Base-by-base conservation (phyloP, 2,113 vertebrate genomes). In the Poeciliopsis occidentalis region DNA sequence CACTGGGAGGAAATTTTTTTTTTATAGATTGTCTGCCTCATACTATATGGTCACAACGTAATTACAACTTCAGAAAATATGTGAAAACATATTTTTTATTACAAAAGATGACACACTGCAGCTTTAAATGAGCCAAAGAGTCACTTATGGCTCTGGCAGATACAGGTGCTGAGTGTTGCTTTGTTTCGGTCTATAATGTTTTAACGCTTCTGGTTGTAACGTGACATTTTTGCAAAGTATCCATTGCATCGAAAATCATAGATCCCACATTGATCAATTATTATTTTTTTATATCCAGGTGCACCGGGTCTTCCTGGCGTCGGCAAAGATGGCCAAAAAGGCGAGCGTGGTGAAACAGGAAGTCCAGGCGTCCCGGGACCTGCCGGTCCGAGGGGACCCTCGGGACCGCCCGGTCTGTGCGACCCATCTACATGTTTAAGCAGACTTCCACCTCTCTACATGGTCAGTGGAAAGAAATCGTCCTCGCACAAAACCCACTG, bases 341-440 rank as follows among this genome's bases (percentile, higher is more conserved):
- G 95, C 15, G 78, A 79, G 12, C 86, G 82, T 0, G 95, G 95
- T 15, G 91, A 94, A 12, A 39, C 85, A 19, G 95, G 95, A 37
- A 74, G 67, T 27, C 85, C 92, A 0, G 95, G 95, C 17, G 30
- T 78, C 67, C 90, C 92, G 0, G 95, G 95, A 19, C 30, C 84
- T 12, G 37, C 93, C 0, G 95, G 95, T 37, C 77, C 77, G 1
- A 85, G 90, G 60, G 95, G 95, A 6, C 64, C 89, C 8, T 47
- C 89, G 1, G 95, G 95, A 3, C 64, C 89, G 0, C 92, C 93
- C 0, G 95, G 95, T n/a, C 89, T 95, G 44, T 95, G 95, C 32
- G 95, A 95, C 75, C 94, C 95, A 22, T 95, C 95, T 0, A 92
- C 91, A 71, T 95, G 95, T 80, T 88, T 85, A 39, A 67, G 84